These are phyloP conservation scores for Enteromius radiatus DNA, from an alignment of 2,797 vertebrate genomes.

Conservation along the genomic window DNA sequence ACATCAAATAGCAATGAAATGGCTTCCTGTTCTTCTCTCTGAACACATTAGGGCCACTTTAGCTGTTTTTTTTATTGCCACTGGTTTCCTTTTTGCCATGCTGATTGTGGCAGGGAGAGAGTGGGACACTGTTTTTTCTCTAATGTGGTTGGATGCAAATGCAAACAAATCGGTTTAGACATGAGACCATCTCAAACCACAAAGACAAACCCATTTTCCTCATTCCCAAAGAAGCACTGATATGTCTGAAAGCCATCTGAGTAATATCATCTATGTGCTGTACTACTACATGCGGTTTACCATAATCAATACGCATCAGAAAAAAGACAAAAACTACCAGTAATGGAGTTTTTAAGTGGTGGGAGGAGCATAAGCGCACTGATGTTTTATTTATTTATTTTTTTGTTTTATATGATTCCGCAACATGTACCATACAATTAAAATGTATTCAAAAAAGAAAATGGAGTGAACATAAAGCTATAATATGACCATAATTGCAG, in stretches of 20 bases:
- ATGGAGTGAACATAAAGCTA: background rate
- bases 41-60: constrained; percentile 40
- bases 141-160: constrained; percentile 23
- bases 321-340: constrained; percentile 4
- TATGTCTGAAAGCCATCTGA: background rate
- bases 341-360: constrained; percentile 15
- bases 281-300: background rate
- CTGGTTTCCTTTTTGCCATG: constrained; percentile 26
- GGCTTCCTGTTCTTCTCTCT: constrained; percentile 26
- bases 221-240: background rate
- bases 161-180: constrained; percentile 32
- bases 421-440: background rate
- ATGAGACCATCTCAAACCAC: constrained; percentile 38
- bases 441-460: background rate
- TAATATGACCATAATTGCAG: background rate
- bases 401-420: background rate
- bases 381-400: background rate
- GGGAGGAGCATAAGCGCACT: background rate
- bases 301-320: constrained; percentile 42
- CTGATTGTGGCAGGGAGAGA: background rate
- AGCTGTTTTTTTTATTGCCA: constrained; percentile 20
- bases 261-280: constrained; percentile 7
- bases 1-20: constrained; percentile 42
- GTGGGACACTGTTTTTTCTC: background rate
- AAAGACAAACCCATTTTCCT: constrained; percentile 16